phyloP scores from a whole-genome alignment of 2,888 invertebrate species.

The Lutraria lutraria region DNA sequence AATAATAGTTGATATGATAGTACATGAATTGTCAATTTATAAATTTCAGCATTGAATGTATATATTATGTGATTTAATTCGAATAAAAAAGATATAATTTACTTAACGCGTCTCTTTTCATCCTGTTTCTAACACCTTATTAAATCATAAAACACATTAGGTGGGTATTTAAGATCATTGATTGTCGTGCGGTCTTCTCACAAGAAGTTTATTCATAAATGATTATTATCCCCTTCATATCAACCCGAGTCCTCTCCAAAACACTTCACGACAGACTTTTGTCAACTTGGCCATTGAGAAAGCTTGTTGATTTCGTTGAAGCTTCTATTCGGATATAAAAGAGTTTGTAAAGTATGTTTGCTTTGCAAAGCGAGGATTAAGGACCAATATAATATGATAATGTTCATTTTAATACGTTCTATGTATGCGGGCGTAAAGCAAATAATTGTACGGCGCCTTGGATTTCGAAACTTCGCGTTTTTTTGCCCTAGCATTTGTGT shows the following conservation, averaged over 20 bases:
- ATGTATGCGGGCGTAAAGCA: conserved; percentile 23
- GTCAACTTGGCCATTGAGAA: conserved; percentile 44
- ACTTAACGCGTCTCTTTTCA: conserved; percentile 14
- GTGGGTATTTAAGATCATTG: conserved; percentile 2
- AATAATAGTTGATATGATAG: background rate
- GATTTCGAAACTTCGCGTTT: background rate
- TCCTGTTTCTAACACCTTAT: background rate
- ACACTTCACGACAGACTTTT: conserved; percentile 41
- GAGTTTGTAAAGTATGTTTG: conserved; percentile 33
- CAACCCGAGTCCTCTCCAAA: conserved; percentile 21
- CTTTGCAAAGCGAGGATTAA: conserved; percentile 28
- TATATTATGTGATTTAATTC: conserved; percentile 1
- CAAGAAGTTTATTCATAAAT: conserved; percentile 24
- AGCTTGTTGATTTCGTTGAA: conserved; percentile 39
- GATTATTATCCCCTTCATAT: conserved; percentile 4
- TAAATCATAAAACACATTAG: background rate
- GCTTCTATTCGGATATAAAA: conserved; percentile 3
- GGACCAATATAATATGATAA: background rate
- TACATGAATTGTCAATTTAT: background rate
- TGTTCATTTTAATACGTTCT: conserved; percentile 21
- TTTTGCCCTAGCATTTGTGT: background rate
- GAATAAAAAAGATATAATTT: conserved; percentile 12
- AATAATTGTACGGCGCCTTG: conserved; percentile 38
- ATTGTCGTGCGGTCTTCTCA: background rate
- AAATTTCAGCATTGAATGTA: background rate